Base-by-base conservation (phyloP, 1,140 invertebrate species). In the Bilobella aurantiaca region DNA sequence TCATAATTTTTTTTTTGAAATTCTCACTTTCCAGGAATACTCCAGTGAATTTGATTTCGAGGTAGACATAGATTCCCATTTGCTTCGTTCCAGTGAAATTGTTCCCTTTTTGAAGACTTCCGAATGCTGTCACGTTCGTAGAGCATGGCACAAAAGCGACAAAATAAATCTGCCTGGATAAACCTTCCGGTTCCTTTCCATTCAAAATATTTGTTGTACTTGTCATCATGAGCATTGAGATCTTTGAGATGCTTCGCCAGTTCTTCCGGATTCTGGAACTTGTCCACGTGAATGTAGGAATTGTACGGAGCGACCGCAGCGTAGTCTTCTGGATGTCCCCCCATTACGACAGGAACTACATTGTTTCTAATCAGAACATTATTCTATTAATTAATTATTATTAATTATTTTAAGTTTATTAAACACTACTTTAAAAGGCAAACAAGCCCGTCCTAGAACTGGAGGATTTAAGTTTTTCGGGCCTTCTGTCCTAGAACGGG, bases 321-420 rank as follows among this genome's bases (percentile, higher is more conserved):
- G 75, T 81, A 86, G 74, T 81, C 80, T 3, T 71, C 70, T 1
- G 59, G n/a, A 37, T 42, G 59, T 0, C 82, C 77, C 1, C 87
- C 87, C 78, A 87, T 81, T 21, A 89, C 83, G 27, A 90, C 77
- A 0, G 88, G 87, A n/a, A 90, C 81, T 0, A 86, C 79, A 21
- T 69, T 32, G 27, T 66, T 62, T 3, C 64, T 65, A 53, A 21
- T 58, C 23, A 27, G 29, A 60, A 14, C 31, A 37, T 59, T 27
- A 27, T n/a, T n/a, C 27, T 12, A 57, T 23, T 27, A n/a, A 21
- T 57, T 57, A 21, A 57, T 57, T 27, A 57, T 5, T 5, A 21
- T 23, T 12, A 12, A 27, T 5, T 57, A n/a, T 8, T 27, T 8
- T 57, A 27, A 23, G 12, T 12, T n/a, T n/a, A n/a, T n/a, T n/a